Base-by-base conservation (phyloP, 2,797 vertebrate genomes). In the Muscicapa comitata region DNA sequence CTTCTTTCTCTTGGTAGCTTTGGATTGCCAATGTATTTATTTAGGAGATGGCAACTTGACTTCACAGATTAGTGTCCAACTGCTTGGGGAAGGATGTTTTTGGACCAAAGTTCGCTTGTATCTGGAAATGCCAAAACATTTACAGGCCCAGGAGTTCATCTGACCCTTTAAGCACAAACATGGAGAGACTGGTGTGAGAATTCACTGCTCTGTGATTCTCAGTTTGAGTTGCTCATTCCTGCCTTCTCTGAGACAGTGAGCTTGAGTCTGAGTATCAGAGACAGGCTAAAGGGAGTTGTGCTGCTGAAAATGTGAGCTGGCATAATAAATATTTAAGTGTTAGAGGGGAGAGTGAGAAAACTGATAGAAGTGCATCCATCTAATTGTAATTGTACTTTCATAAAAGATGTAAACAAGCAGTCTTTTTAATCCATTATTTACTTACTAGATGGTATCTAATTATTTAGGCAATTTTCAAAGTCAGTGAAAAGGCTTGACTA, bases 361-460 rank as follows among this genome's bases (percentile, higher is more conserved):
- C 26, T n/a, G 45, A 54, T 13, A 48, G 76, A 62, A 68, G 48
- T 76, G 33, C 43, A 51, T 77, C 62, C 25, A 7, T 45, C 11
- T 45, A 45, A 21, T 62, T 13, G 16, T 50, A 90, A 80, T 62
- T 82, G 13, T 89, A 5, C 35, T 94, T 83, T 83, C 47, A 68
- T 77, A 50, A 63, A 84, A 89, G 58, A 62, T 29, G 50, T 42
- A 83, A 57, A 54, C 23, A 77, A 77, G 42, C 23, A 58, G 38
- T 40, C 28, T 31, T 86, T 89, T 90, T 86, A 88, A 88, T 94
- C 63, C n/a, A 59, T 94, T 88, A 80, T 93, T 93, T 88, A 88
- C 28, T 68, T 61, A 37, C 26, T 67, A 58, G 57, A 50, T 67
- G 35, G 17, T 72, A 54, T 91, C 42, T 88, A 82, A 91, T 66